Base-by-base conservation (phyloP, 2,113 vertebrate genomes). In the Mesoclemmys tuberculata region DNA sequence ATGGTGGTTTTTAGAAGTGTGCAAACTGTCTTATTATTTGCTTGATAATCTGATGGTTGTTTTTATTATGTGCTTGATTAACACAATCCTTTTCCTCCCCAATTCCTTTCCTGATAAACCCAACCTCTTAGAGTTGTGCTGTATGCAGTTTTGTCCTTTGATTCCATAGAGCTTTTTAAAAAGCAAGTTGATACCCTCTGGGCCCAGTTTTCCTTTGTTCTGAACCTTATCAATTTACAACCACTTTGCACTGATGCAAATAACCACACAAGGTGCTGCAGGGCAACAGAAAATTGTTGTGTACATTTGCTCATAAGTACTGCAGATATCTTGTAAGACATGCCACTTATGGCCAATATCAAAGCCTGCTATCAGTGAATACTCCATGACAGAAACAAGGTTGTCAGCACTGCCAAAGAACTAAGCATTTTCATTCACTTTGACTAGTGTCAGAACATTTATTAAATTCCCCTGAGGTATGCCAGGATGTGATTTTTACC, bases 221-320 rank as follows among this genome's bases (percentile, higher is more conserved):
- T 44, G 22, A 44, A 75, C 21, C 71, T 26, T 75, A 10, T 24
- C 24, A 38, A 41, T 75, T 27, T 75, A 44, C 11, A 75, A 18
- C n/a, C 71, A 75, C 71, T 75, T 44, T 75, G 38, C 3, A 5
- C 12, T 24, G 38, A 38, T 44, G 22, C 6, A 75, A 44, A 75
- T 75, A 74, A 41, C 68, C 19, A 74, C 38, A 41, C 38, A 74
- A 41, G 58, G 41, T 1, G 0, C 27, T 3, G 2, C 0, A 0
- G 2, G 6, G 19, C n/a, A 86, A 87, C n/a, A 83, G 87, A 85
- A 55, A 75, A 54, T 41, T 46, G 35, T 16, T 58, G 46, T 74
- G 52, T 4, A 44, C 68, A 3, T 21, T 27, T 85, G 86, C 56
- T 92, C n/a, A 81, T 49, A 75, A 93, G 94, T 90, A 9, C 12